Evolutionary conservation across 2,113 vertebrate genomes (phyloP), one percentile per base, ranked within the genome.

Genomic region (Poeciliopsis prolifica): DNA sequence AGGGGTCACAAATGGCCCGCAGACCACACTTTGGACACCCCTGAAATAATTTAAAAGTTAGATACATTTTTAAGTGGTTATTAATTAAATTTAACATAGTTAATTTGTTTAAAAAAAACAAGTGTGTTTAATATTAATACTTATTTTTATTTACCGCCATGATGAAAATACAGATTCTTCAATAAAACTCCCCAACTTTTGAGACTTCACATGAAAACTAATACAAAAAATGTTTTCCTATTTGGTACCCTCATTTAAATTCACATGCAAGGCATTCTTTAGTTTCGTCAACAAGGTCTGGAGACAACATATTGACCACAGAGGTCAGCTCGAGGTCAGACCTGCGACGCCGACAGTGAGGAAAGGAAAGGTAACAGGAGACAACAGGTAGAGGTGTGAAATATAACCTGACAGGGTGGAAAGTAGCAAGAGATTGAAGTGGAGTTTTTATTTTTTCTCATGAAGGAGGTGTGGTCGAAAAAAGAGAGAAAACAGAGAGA

Each of bases 321-420:
- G 67, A 81, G 70, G 67, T 48, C 44, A 71, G 28, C 75, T 61
- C 65, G 85, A 86, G 86, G 89, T 87, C 84, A 78, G 65, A 68
- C 37, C 63, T 2, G 44, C 73, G 81, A 83, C 81, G 75, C 83
- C 78, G 86, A 89, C 79, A 77, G 85, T 24, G 68, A 80, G 84
- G 70, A 88, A 74, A 75, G 81, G 7, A 42, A 68, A 44, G 77
- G 91, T 92, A 92, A 94, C 35, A 22, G 65, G 83, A 93, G 87
- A 89, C 77, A 75, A 65, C 68, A 75, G 86, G 68, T 71, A 68
- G 65, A 90, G 76, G 88, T 89, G 87, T 89, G 91, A 92, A 93
- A 92, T 81, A 85, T 82, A 86, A 94, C 86, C 87, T 87, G 77
- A 84, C 71, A 68, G 61, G 63, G 35, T 79, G 30, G n/a, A 68